phyloP scores from a whole-genome alignment of 2,888 invertebrate species.

The Stenoptilia bipunctidactyla region DNA sequence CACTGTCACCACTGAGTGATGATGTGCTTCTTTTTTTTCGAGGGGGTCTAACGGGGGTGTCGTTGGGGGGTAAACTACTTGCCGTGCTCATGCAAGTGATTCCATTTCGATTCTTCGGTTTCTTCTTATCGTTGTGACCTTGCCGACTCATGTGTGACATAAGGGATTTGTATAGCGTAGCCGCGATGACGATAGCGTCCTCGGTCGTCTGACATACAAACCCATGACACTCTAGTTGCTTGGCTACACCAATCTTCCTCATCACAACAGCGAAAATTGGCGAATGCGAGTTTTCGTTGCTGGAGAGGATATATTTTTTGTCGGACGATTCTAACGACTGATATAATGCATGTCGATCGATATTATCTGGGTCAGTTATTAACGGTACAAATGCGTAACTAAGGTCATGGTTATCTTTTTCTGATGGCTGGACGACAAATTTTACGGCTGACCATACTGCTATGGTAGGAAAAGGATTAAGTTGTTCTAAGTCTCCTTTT shows the following conservation, averaged over 20 bases:
- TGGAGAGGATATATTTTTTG: conserved; percentile 68
- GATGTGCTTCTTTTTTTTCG: conserved; percentile 80
- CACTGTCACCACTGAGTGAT: conserved; percentile 74
- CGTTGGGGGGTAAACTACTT: conserved; percentile 67
- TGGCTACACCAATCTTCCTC: conserved; percentile 83
- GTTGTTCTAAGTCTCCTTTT: conserved; percentile 73
- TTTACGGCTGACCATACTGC: conserved; percentile 95
- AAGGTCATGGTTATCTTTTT: conserved; percentile 62
- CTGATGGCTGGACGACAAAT: conserved; percentile 78
- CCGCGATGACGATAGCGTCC: conserved; percentile 92
- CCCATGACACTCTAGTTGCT: conserved; percentile 89
- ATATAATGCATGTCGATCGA: conserved; percentile 80
- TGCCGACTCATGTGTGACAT: conserved; percentile 83
- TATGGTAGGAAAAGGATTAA: conserved; percentile 90
- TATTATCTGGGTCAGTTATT: conserved; percentile 84
- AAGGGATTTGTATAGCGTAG: conserved; percentile 89
- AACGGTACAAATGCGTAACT: conserved; percentile 87
- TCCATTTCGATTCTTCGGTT: conserved; percentile 78
- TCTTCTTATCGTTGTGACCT: conserved; percentile 64
- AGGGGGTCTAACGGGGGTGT: conserved; percentile 78
- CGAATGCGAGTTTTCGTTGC: conserved; percentile 77
- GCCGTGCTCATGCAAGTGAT: conserved; percentile 83
- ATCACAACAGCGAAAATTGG: conserved; percentile 93
- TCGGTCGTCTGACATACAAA: conserved; percentile 91
- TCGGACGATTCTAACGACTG: conserved; percentile 63